Percentiles rank a stretch among this genome's conserved stretches.
Evolutionary conservation across 2,113 vertebrate species (phyloP).

Genomic region (Otocyon megalotis): DNA sequence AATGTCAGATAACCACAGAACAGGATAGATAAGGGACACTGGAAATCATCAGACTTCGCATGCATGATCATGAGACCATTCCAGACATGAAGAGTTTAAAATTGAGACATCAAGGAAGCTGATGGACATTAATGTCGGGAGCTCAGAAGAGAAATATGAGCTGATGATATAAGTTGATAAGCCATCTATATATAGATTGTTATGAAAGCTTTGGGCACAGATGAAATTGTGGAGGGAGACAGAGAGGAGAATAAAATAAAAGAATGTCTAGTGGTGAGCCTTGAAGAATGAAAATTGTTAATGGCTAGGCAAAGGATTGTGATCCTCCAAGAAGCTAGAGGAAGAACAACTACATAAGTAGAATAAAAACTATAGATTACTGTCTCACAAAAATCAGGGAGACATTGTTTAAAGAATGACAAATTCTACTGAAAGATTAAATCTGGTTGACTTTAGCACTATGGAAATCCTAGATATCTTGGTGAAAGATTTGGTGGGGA

Average conservation of each 20-base stretch:
- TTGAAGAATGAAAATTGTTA: constrained; percentile 50
- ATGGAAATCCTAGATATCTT: not conserved
- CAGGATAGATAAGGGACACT: not conserved
- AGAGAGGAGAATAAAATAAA: not conserved
- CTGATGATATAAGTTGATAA: constrained; percentile 21
- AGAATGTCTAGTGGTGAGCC: not conserved
- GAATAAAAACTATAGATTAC: not conserved
- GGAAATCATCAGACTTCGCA: constrained; percentile 11
- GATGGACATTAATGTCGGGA: not conserved
- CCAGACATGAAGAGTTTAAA: constrained; percentile 10
- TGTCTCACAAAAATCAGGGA: not conserved
- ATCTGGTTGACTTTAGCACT: not conserved
- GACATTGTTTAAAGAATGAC: not conserved
- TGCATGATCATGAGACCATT: not conserved
- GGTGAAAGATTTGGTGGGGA: not conserved
- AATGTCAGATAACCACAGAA: not conserved
- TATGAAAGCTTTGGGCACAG: constrained; percentile 19
- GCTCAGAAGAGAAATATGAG: constrained; percentile 41
- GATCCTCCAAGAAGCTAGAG: not conserved
- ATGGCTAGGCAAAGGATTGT: not conserved
- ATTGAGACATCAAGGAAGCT: not conserved
- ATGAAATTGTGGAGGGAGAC: constrained; percentile 16
- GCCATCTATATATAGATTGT: not conserved
- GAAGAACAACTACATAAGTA: not conserved
- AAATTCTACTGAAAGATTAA: constrained; percentile 19